Evolutionary conservation across 2,888 invertebrate genomes (phyloP), one percentile per base, ranked within the genome.

Genomic region (Phorcus lineatus): DNA sequence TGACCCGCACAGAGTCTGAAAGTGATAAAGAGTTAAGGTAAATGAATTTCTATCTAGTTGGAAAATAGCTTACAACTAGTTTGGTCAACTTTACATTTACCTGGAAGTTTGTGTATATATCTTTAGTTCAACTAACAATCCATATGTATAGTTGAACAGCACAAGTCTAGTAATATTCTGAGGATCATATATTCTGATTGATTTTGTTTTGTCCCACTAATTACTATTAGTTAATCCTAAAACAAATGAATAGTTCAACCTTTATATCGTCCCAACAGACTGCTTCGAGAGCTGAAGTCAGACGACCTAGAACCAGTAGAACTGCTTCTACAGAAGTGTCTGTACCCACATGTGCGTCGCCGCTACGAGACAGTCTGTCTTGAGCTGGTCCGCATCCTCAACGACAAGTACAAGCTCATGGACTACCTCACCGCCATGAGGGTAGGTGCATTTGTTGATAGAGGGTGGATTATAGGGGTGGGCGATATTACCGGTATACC

Each of bases 401-500:
- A 90, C 62, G 80, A 85, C 16, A 90, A 92, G 24, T 91, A 91
- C 81, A 78, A 87, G 13, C 86, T 92, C 9, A 80, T 90, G 83
- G 88, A 90, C n/a, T 90, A 90, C 77, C 87, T 92, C 17, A 83
- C 86, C 36, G 88, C 91, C 52, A 90, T 91, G 87, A 89, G 91
- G 88, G 92, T 92, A 81, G 78, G 86, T 74, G n/a, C 9, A 47
- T 47, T 47, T 47, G 4, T 36, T 7, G 36, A 36, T 36, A 3
- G 36, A 36, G 7, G 7, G 4, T 36, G 3, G 36, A 36, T 3
- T 36, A 6, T 36, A 36, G 3, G 36, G 7, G 36, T 36, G 36
- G 3, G 36, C 36, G 4, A 36, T n/a, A n/a, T n/a, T n/a, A n/a
- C n/a, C n/a, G n/a, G n/a, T n/a, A n/a, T n/a, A n/a, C n/a, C n/a